phyloP scores from a whole-genome alignment of 2,888 invertebrate genomes.

The Cerastoderma edule region DNA sequence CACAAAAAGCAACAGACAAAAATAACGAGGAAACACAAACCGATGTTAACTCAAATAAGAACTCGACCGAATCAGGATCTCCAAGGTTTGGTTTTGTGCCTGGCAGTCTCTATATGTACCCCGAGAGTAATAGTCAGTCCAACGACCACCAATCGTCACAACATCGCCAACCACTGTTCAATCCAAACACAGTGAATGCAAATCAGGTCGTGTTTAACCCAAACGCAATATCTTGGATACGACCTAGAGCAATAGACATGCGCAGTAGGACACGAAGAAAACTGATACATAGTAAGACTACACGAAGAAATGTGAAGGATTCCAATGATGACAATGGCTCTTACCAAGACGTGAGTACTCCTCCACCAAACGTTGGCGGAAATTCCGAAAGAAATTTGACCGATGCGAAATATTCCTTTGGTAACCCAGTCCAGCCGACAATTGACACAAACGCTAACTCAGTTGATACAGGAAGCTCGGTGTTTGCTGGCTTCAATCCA shows the following conservation, averaged over 20 bases:
- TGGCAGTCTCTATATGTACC: slow-evolving; percentile 38
- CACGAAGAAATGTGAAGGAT: neutral
- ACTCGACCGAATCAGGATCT: neutral
- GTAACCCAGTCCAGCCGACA: neutral
- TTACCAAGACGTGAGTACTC: neutral
- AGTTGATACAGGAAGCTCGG: neutral
- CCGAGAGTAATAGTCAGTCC: neutral
- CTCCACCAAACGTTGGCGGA: neutral
- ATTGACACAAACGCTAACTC: neutral
- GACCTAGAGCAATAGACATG: slow-evolving; percentile 10
- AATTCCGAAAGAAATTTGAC: neutral
- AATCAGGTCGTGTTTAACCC: slow-evolving; percentile 45
- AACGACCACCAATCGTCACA: slow-evolving; percentile 1
- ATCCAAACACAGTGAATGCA: slow-evolving; percentile 46
- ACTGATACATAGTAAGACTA: neutral
- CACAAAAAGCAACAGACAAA: neutral
- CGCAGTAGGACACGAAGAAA: neutral
- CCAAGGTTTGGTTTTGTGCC: slow-evolving; percentile 38
- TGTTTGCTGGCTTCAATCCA: slow-evolving; percentile 37
- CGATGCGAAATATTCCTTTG: neutral
- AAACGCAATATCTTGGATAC: slow-evolving; percentile 45
- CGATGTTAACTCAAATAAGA: neutral
- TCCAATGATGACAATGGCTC: neutral
- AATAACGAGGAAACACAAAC: neutral
- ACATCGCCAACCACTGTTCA: slow-evolving; percentile 17